Conservation (phyloP, 2,113 vertebrate species). For the Triplophysa tibetana region DNA sequence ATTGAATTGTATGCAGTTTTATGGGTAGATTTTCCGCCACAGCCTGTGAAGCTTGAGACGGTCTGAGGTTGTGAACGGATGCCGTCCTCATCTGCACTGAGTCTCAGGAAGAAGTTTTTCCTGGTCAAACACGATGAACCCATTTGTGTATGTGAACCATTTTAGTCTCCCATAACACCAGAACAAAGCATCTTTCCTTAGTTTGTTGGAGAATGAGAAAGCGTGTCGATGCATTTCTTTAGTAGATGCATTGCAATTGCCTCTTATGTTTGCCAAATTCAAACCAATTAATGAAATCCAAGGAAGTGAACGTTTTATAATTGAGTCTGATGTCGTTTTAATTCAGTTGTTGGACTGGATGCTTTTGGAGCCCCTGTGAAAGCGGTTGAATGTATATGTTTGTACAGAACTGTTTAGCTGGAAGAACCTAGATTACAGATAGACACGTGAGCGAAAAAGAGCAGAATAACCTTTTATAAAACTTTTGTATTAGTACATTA, state of each 20-base stretch:
- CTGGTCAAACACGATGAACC: slow-evolving; percentile 19
- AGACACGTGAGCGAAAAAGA: slow-evolving; percentile 78
- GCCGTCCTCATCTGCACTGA: slow-evolving; percentile 28
- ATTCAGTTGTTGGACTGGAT: slow-evolving; percentile 65
- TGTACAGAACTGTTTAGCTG: slow-evolving; percentile 89
- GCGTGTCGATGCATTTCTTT: slow-evolving; percentile 36
- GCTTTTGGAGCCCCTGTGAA: slow-evolving; percentile 82
- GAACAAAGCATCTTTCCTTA: slow-evolving; percentile 70
- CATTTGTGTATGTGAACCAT: slow-evolving; percentile 57
- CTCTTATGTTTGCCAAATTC: slow-evolving; percentile 73
- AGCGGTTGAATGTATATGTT: slow-evolving; percentile 93
- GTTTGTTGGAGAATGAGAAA: slow-evolving; percentile 43
- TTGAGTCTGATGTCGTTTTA: slow-evolving; percentile 56
- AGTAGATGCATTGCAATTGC: slow-evolving; percentile 69
- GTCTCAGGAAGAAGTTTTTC: slow-evolving; percentile 23
- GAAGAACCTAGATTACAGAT: slow-evolving; percentile 84
- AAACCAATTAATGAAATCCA: slow-evolving; percentile 64
- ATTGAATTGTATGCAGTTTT: slow-evolving; percentile 8
- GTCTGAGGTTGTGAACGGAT: slow-evolving; percentile 10
- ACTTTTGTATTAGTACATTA: slow-evolving; percentile 99
- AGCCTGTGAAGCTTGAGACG: slow-evolving; percentile 11
- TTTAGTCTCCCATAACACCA: slow-evolving; percentile 57
- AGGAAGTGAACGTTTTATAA: slow-evolving; percentile 71
- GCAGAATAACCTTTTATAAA: slow-evolving; percentile 98
- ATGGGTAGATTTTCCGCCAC: slow-evolving; percentile 43